Percentiles rank a stretch among this genome's conserved stretches.
Evolutionary conservation across 2,113 vertebrate species (phyloP).

Genomic region (Gavialis gangeticus): DNA sequence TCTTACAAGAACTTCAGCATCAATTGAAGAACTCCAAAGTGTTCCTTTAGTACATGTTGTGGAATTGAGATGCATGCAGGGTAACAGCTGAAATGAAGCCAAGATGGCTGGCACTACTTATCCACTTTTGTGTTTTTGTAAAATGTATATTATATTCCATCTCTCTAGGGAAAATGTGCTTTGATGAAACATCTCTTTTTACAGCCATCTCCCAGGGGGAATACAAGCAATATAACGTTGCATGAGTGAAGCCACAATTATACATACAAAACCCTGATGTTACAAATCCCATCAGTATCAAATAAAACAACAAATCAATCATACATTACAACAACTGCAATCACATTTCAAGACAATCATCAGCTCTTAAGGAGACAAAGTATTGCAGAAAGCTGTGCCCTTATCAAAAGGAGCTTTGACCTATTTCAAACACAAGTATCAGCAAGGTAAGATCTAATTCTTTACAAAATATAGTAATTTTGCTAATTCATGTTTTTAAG

Average conservation of each 20-base stretch:
- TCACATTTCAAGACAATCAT: neutral
- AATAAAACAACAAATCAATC: neutral
- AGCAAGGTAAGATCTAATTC: neutral
- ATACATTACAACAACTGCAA: neutral
- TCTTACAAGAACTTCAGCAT: neutral
- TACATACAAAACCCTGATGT: neutral
- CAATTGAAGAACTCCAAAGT: neutral
- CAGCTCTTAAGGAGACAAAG: neutral
- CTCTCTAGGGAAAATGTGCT: neutral
- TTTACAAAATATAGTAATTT: neutral
- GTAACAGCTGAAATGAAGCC: neutral
- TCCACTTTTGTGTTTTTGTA: neutral
- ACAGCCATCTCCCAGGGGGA: neutral
- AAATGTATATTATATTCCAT: neutral
- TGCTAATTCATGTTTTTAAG: neutral
- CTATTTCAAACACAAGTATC: neutral
- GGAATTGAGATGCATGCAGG: neutral
- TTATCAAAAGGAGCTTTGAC: neutral
- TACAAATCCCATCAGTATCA: neutral
- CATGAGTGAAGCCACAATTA: neutral
- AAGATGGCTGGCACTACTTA: neutral
- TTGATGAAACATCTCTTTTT: neutral
- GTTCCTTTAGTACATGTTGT: neutral
- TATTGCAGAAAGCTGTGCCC: neutral
- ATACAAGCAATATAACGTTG: neutral